Conservation (phyloP, 2,113 vertebrate genomes). For the Monopterus albus region DNA sequence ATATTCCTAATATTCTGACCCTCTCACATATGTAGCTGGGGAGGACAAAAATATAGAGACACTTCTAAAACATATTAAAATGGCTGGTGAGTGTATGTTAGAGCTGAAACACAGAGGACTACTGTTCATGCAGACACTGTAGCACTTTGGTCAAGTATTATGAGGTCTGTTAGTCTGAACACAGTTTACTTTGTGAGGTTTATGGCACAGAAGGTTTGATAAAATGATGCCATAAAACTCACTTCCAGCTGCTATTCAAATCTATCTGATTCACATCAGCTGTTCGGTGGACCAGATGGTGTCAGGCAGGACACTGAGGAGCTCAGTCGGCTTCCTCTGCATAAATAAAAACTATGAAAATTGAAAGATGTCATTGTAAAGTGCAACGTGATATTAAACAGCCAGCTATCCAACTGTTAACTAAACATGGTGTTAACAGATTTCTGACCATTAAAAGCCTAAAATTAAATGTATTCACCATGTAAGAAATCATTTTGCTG, state of each 20-base stretch:
- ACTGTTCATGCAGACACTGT: background rate
- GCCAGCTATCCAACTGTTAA: background rate
- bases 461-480: background rate
- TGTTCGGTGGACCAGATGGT: background rate
- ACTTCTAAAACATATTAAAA: no score
- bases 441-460: background rate
- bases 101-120: background rate
- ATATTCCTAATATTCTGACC: no score
- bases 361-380: constrained; percentile 1
- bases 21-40: no score
- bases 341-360: constrained; percentile 1
- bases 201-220: background rate
- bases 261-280: constrained; percentile 1
- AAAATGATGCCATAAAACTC: constrained; percentile 12
- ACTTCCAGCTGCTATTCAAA: constrained; percentile 49
- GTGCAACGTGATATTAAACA: background rate
- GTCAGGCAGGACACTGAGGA: background rate
- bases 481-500: background rate
- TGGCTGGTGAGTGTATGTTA: no score
- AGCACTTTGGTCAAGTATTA: background rate
- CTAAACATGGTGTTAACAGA: constrained; percentile 9
- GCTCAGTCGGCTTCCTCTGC: background rate
- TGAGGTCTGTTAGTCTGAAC: background rate
- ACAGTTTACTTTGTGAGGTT: background rate
- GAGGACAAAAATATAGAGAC: no score